Evolutionary conservation across 2,888 invertebrate species (phyloP).

Genomic region (Limenitis camilla): DNA sequence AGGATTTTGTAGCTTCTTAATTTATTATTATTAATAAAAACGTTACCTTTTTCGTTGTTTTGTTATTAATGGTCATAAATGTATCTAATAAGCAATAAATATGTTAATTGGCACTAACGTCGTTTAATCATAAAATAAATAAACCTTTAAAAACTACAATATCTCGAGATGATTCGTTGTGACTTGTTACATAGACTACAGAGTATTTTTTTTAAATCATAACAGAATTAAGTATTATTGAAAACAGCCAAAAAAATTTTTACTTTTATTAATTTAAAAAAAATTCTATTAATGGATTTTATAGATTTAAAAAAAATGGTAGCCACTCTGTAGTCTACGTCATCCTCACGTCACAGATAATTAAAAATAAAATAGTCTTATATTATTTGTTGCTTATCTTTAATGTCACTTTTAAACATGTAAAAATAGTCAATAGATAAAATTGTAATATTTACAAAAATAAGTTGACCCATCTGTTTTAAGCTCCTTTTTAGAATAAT

Average conservation of each 20-base stretch:
- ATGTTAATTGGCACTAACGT: conserved; percentile 22
- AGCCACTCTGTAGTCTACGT: no score
- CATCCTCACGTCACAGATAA: background rate
- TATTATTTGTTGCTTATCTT: conserved; percentile 2
- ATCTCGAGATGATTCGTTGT: conserved; percentile 7
- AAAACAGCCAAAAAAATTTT: no score
- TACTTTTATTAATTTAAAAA: no score
- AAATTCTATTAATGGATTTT: no score
- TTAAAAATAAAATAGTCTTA: conserved; percentile 2
- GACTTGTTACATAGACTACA: conserved; percentile 7
- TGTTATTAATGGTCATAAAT: no score
- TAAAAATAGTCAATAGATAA: conserved; percentile 31
- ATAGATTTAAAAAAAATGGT: no score
- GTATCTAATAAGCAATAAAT: conserved; percentile 21
- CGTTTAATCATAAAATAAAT: conserved; percentile 14
- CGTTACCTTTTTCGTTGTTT: no score
- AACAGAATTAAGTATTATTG: no score
- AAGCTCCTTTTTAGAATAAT: conserved; percentile 16
- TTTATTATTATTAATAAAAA: no score
- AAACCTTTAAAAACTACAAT: conserved; percentile 19
- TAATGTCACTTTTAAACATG: conserved; percentile 26
- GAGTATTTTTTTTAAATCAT: background rate
- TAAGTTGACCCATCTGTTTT: conserved; percentile 13
- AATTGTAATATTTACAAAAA: conserved; percentile 27
- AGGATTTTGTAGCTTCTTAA: no score